Conservation (phyloP, 2,888 invertebrate genomes). For the Sinodicranocentrus sp. region DNA sequence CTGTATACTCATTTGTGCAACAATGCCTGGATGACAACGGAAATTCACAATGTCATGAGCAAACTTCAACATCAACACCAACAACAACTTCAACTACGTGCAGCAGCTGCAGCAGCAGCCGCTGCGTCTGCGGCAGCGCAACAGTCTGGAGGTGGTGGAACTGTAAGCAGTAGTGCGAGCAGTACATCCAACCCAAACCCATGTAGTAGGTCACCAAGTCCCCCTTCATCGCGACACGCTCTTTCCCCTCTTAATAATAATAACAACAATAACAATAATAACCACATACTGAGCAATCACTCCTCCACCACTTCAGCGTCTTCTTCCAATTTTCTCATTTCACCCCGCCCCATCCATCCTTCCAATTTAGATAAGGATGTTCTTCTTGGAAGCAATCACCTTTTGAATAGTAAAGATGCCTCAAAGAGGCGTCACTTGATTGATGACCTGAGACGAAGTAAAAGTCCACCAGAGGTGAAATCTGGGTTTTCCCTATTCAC, state of each 20-base stretch:
- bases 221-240: constrained; percentile 54
- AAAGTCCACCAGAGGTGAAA: constrained; percentile 66
- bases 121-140: constrained; percentile 45
- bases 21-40: constrained; percentile 76
- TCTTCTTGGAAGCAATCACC: constrained; percentile 6
- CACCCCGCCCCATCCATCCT: constrained; percentile 63
- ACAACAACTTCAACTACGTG: constrained; percentile 68
- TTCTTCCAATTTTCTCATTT: constrained; percentile 63
- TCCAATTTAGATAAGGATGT: constrained; percentile 28
- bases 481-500: constrained; percentile 64
- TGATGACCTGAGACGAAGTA: constrained; percentile 71
- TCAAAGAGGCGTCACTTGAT: constrained; percentile 72
- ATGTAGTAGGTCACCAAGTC: constrained; percentile 63
- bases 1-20: constrained; percentile 76
- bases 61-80: constrained; percentile 75
- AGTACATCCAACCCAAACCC: constrained; percentile 58
- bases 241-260: constrained; percentile 54
- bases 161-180: constrained; percentile 46
- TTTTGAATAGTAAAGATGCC: constrained; percentile 33
- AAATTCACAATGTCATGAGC: constrained; percentile 76
- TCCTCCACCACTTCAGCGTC: constrained; percentile 40
- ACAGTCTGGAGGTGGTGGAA: constrained; percentile 38
- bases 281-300: constrained; percentile 46
- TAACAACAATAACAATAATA: constrained; percentile 61
- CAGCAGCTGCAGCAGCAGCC: constrained; percentile 45